These are phyloP conservation scores for Hybognathus amarus DNA, from an alignment of 2,797 vertebrate species.

Conservation along the genomic window DNA sequence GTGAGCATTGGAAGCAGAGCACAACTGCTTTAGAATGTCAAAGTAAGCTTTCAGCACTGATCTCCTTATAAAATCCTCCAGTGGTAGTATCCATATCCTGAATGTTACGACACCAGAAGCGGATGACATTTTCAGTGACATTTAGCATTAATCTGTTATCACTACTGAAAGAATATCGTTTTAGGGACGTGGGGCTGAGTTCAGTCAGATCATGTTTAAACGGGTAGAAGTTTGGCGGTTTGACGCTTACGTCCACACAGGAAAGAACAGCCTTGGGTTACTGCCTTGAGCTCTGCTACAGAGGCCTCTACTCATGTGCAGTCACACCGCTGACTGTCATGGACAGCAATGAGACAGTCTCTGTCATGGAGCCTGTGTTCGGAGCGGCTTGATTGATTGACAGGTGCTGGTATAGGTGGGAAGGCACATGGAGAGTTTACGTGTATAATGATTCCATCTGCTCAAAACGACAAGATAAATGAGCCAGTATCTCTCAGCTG, in stretches of 20 bases:
- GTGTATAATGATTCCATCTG: constrained; percentile 50
- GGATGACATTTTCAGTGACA: constrained; percentile 53
- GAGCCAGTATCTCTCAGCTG: constrained; percentile 48
- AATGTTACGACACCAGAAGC: constrained; percentile 40
- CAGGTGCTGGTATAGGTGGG: constrained; percentile 58
- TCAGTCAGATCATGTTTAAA: constrained; percentile 40
- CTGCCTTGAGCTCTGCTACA: constrained; percentile 40
- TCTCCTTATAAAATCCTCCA: constrained; percentile 18
- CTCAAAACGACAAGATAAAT: constrained; percentile 71
- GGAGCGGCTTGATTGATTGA: constrained; percentile 54
- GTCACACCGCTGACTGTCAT: constrained; percentile 18
- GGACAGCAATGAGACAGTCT: constrained; percentile 25
- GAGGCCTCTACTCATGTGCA: constrained; percentile 11
- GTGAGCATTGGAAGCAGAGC: constrained; percentile 12
- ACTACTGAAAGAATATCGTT: constrained; percentile 24
- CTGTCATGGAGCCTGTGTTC: constrained; percentile 36
- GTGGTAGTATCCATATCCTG: constrained; percentile 21
- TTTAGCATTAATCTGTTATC: constrained; percentile 36
- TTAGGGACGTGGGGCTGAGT: constrained; percentile 24
- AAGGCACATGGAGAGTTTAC: constrained; percentile 46
- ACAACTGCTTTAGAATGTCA: constrained; percentile 29
- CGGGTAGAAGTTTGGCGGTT: background rate
- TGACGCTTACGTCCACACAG: background rate
- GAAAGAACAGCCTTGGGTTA: constrained; percentile 30
- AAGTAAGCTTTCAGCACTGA: constrained; percentile 21